Conservation (phyloP, 2,113 vertebrate species). For the Microtus ochrogaster region DNA sequence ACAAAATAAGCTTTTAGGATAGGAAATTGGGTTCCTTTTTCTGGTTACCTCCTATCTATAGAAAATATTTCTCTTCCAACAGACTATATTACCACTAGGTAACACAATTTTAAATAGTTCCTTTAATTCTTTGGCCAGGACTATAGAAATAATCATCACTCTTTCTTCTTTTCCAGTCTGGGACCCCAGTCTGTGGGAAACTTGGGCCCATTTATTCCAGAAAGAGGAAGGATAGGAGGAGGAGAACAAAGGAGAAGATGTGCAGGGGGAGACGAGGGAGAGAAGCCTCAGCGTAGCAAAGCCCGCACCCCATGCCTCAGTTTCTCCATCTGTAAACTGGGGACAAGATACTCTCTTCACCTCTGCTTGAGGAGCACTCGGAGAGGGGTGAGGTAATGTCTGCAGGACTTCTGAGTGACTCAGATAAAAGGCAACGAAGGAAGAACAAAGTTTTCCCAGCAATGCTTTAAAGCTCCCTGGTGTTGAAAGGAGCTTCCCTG, state of each 20-base stretch:
- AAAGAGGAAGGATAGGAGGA: not conserved
- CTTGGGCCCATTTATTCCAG: accelerated
- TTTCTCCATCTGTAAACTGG: not conserved
- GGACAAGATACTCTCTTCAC: not conserved
- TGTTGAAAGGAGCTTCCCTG: constrained; percentile 44
- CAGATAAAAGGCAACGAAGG: not conserved
- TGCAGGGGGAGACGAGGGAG: not conserved
- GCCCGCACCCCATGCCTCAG: not conserved
- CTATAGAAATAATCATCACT: not conserved
- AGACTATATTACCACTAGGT: not conserved
- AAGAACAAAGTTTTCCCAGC: constrained; percentile 38
- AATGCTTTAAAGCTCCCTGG: constrained; percentile 11
- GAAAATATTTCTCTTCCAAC: not conserved
- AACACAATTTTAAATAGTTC: not conserved
- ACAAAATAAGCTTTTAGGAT: not conserved
- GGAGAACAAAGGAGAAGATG: accelerated
- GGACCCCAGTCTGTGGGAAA: not conserved
- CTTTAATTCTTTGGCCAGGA: not conserved
- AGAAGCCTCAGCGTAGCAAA: not conserved
- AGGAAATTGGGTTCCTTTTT: not conserved
- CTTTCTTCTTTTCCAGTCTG: not conserved
- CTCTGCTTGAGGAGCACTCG: not conserved
- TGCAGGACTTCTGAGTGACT: not conserved
- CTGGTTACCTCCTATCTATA: not conserved
- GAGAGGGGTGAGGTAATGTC: not conserved